A percentile compares a stretch with the other conserved stretches of the same genome.
phyloP scores from a whole-genome alignment of 2,888 invertebrate genomes.

The Patella caerulea region DNA sequence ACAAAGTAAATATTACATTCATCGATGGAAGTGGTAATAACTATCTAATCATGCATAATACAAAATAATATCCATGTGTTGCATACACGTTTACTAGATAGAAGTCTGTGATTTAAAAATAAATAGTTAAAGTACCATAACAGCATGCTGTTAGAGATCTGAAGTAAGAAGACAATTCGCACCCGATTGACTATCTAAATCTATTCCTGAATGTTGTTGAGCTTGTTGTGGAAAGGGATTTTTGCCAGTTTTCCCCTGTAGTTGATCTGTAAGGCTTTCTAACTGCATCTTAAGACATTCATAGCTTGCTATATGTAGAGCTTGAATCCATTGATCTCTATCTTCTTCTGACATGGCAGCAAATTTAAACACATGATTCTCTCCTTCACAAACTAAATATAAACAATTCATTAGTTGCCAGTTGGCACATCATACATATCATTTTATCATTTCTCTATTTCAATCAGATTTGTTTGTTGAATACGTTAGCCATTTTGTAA shows the following conservation, averaged over 20 bases:
- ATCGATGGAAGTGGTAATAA: no score
- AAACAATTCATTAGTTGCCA: slow-evolving; percentile 16
- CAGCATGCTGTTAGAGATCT: background rate
- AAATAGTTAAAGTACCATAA: background rate
- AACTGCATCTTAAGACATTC: slow-evolving; percentile 85
- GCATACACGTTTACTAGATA: background rate
- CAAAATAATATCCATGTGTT: no score
- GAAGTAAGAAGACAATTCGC: slow-evolving; percentile 17
- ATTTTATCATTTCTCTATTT: no score
- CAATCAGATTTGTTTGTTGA: no score
- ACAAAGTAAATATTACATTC: no score
- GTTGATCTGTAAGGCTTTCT: slow-evolving; percentile 70
- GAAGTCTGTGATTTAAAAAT: background rate
- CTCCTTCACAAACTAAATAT: slow-evolving; percentile 76
- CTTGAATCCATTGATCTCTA: slow-evolving; percentile 87
- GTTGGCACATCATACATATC: background rate
- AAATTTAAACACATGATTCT: slow-evolving; percentile 81
- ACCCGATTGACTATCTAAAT: slow-evolving; percentile 55
- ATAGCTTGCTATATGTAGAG: slow-evolving; percentile 87
- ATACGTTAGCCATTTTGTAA: no score
- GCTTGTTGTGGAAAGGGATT: slow-evolving; percentile 61
- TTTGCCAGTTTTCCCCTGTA: slow-evolving; percentile 64
- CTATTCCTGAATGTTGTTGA: slow-evolving; percentile 51
- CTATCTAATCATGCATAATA: no score
- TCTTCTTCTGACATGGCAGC: slow-evolving; percentile 86